Conservation (phyloP, 2,797 vertebrate species). For the Heliangelus exortis region DNA sequence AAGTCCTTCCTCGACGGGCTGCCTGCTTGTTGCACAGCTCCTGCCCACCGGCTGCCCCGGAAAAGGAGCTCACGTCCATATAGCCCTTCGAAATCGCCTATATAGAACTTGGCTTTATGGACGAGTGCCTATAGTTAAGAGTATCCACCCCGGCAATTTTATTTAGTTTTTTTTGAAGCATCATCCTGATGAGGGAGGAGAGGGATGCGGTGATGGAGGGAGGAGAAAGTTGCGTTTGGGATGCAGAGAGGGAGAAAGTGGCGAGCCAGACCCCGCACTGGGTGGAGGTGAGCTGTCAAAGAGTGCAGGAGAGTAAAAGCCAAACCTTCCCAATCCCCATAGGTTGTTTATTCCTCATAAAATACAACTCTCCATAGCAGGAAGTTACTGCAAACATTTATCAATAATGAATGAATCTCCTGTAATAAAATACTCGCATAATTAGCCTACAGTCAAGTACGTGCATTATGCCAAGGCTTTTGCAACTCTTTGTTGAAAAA, state of each 20-base stretch:
- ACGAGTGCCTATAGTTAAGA: rapidly evolving
- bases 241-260: not conserved
- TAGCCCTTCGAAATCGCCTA: not conserved
- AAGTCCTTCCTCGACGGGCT: not conserved
- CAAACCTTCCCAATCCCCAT: constrained; percentile 38
- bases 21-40: constrained; percentile 47
- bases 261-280: not conserved
- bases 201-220: not conserved
- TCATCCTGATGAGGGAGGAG: not conserved
- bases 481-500: constrained; percentile 70
- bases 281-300: constrained; percentile 7
- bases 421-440: constrained; percentile 80
- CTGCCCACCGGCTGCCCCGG: not conserved
- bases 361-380: constrained; percentile 76
- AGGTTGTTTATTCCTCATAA: constrained; percentile 76
- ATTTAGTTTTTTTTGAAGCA: not conserved
- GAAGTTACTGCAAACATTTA: constrained; percentile 79
- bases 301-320: constrained; percentile 8
- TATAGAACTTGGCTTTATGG: not conserved
- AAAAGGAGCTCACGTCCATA: not conserved
- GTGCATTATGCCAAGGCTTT: constrained; percentile 70
- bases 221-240: not conserved
- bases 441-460: constrained; percentile 74
- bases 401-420: constrained; percentile 82
- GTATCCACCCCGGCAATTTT: rapidly evolving